A percentile compares a stretch with the other conserved stretches of the same genome.
phyloP scores from a whole-genome alignment of 2,888 invertebrate species.

The Gastrophysa polygoni region DNA sequence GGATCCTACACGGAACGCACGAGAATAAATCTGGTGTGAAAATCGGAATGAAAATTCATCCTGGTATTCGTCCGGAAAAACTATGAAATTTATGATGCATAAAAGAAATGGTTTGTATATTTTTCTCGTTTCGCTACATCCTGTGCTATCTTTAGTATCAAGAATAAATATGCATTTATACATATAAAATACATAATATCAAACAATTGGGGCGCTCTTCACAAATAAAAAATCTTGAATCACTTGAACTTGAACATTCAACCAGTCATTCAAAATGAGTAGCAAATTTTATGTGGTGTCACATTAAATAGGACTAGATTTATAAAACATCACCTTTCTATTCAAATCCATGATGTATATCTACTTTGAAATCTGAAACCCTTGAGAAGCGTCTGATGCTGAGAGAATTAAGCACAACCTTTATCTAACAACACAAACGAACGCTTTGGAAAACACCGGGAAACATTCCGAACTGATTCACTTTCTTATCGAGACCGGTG shows the following conservation, averaged over 20 bases:
- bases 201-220: too few species aligned
- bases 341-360: too few species aligned
- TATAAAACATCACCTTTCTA: too few species aligned
- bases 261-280: too few species aligned
- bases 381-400: background rate
- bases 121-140: background rate
- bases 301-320: too few species aligned
- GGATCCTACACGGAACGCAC: background rate
- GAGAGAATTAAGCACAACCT: background rate
- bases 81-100: background rate
- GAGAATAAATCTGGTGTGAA: background rate
- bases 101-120: background rate
- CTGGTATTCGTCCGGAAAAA: background rate
- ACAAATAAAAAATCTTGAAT: too few species aligned
- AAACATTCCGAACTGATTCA: background rate
- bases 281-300: too few species aligned
- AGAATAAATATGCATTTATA: too few species aligned
- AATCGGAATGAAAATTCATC: background rate
- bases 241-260: too few species aligned
- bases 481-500: background rate
- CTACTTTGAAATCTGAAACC: background rate
- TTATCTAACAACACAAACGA: background rate
- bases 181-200: too few species aligned
- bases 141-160: too few species aligned
- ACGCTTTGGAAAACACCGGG: background rate